Evolutionary conservation across 2,113 vertebrate genomes (phyloP), one percentile per base, ranked within the genome.

Genomic region (Heterotilapia buettikoferi): DNA sequence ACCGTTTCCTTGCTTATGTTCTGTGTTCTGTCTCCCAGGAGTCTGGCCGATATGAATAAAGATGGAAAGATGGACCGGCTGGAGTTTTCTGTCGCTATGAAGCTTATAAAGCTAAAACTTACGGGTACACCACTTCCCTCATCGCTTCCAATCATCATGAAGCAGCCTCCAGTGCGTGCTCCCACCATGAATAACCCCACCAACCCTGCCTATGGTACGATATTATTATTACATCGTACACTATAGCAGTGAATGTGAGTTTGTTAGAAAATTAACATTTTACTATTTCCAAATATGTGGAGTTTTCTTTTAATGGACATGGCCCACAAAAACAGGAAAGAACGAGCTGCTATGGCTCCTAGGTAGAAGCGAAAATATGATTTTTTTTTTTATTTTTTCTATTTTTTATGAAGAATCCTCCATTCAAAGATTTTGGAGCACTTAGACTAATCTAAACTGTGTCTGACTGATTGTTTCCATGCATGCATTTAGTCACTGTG

Each of bases 61-160:
- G 98, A 99, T 91, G 98, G 98, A 29, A 99, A 97, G 95, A 99
- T 99, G 98, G 98, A 99, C 94, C 97, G 98, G 29, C 95, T 98
- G 54, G 98, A 99, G 93, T 99, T 99, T 94, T 99, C 98, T 85
- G 98, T 99, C 79, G 98, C 98, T 40, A 99, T 99, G 98, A 99
- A 99, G 89, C 97, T 99, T 82, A 98, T 99, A 92, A 99, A 99
- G 89, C 95, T 99, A 21, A 99, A 97, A 90, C 95, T 99, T 33
- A 98, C 98, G 94, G 98, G 98, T 24, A 98, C 98, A 14, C 89
- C 87, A 6, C 95, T 99, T 91, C 98, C 98, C 2, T 56, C 96
- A 1, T 92, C 97, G 56, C 97, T 99, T 84, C 98, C 98, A 83
- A 96, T 98, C 85, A 94, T 99, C 90, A 99, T 99, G 98, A 99